Evolutionary conservation across 1,140 invertebrate species (phyloP), one percentile per base, ranked within the genome.

Genomic region (Drepana arcuata): DNA sequence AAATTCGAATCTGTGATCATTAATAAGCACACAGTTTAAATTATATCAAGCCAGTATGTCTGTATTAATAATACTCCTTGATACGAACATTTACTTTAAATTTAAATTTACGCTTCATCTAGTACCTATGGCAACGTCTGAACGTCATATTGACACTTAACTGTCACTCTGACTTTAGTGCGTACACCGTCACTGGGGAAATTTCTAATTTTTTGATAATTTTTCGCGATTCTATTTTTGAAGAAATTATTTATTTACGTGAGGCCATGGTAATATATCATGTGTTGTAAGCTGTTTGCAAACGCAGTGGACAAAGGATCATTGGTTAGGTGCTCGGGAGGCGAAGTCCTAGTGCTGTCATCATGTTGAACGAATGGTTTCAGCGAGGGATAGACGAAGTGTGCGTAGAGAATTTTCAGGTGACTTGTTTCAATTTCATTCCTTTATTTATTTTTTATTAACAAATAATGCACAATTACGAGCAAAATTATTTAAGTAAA

Each of bases 191-290:
- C 56, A 59, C 53, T 50, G 67, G 61, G 65, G 74, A 46, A 72
- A 73, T 77, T 81, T 75, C 54, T 69, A 45, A 52, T 75, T 75
- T 80, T 81, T 65, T 64, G 60, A 61, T 67, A 71, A 81, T 77
- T 77, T 81, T 81, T 81, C 70, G 58, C 73, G 54, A 49, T 57
- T 71, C 62, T 75, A 70, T 81, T 81, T 81, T 81, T 71, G 77
- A 81, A 49, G 61, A 67, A 74, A 81, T 77, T 73, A 47, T 81
- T 74, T 81, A 73, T 77, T 68, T 67, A 63, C 49, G 52, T 58
- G 56, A 38, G 47, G 56, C 58, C 47, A 81, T 81, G 73, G 62
- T 65, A 46, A 61, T 57, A 47, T 75, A 78, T 77, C 68, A 81
- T 81, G 73, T 71, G 61, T 60, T 60, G 40, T 72, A 75, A 81